These are phyloP conservation scores for Drosophila fulvimacula DNA, from an alignment of 2,888 invertebrate genomes.

Conservation along the genomic window DNA sequence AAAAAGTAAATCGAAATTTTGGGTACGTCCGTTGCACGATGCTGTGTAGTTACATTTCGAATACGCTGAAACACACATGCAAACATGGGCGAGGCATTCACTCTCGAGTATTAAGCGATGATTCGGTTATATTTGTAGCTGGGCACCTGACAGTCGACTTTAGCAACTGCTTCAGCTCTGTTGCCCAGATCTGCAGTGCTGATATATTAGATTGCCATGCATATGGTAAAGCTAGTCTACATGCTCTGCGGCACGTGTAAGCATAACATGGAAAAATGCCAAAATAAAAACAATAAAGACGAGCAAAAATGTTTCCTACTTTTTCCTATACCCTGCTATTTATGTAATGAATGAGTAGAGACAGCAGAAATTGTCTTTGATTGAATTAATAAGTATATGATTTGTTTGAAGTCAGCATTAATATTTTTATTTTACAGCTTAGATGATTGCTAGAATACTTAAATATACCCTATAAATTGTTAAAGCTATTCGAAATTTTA, in stretches of 20 bases:
- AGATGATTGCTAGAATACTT: not conserved
- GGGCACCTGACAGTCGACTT: constrained; percentile 46
- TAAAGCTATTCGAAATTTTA: too few relatives aligned
- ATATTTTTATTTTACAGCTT: not conserved
- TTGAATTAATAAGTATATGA: not conserved
- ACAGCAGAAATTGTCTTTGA: not conserved
- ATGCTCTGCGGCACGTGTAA: constrained; percentile 64
- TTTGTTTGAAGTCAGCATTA: not conserved
- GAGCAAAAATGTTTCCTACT: constrained; percentile 20
- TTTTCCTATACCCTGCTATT: not conserved
- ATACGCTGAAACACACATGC: constrained; percentile 25
- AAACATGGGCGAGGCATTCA: constrained; percentile 49
- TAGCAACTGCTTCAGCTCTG: constrained; percentile 3
- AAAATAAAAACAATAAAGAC: constrained; percentile 7
- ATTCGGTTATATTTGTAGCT: constrained; percentile 25
- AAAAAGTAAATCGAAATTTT: not conserved
- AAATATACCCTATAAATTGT: not conserved
- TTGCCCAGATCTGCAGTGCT: constrained; percentile 29
- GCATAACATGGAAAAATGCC: constrained; percentile 36
- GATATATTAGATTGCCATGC: constrained; percentile 22
- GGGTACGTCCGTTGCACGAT: constrained; percentile 1
- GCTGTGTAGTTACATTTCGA: constrained; percentile 19
- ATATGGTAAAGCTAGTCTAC: constrained; percentile 5
- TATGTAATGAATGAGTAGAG: not conserved
- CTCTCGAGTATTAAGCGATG: constrained; percentile 19